Evolutionary conservation across 1,140 invertebrate genomes (phyloP).

Genomic region (Branchinecta lynchi): DNA sequence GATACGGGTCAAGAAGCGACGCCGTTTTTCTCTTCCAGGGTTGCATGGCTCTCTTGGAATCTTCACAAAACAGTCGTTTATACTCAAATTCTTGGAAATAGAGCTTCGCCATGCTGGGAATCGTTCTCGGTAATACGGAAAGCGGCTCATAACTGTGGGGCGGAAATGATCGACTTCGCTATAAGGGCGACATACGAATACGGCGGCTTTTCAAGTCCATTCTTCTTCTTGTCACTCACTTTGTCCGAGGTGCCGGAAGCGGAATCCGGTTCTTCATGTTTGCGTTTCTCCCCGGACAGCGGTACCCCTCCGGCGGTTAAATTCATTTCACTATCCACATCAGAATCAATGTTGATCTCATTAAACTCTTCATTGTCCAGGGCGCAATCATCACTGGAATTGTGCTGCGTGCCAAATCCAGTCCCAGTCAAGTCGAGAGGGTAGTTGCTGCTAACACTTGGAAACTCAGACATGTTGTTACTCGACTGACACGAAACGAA

Average conservation of each 20-base stretch:
- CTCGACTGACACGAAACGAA: background rate
- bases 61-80: conserved; percentile 99
- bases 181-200: conserved; percentile 97
- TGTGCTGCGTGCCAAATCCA: background rate
- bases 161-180: conserved; percentile 93
- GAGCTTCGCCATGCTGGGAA: conserved; percentile 94
- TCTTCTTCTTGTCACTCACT: conserved; percentile 24
- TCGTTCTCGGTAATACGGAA: conserved; percentile 88
- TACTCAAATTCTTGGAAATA: conserved; percentile 86
- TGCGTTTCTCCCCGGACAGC: background rate
- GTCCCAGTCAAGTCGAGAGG: background rate
- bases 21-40: conserved; percentile 65
- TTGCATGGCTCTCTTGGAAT: conserved; percentile 94
- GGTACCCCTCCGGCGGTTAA: background rate
- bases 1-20: conserved; percentile 30
- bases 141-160: conserved; percentile 92
- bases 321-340: conserved; percentile 7
- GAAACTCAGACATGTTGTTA: conserved; percentile 7
- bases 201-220: conserved; percentile 68
- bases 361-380: background rate
- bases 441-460: background rate
- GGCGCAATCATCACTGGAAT: background rate
- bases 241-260: conserved; percentile 13
- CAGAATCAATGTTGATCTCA: background rate
- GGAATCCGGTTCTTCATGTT: background rate